Percentiles rank a stretch among this genome's conserved stretches.
These are phyloP conservation scores for Synanthedon formicaeformis DNA, from an alignment of 2,888 invertebrate genomes.

Conservation along the genomic window DNA sequence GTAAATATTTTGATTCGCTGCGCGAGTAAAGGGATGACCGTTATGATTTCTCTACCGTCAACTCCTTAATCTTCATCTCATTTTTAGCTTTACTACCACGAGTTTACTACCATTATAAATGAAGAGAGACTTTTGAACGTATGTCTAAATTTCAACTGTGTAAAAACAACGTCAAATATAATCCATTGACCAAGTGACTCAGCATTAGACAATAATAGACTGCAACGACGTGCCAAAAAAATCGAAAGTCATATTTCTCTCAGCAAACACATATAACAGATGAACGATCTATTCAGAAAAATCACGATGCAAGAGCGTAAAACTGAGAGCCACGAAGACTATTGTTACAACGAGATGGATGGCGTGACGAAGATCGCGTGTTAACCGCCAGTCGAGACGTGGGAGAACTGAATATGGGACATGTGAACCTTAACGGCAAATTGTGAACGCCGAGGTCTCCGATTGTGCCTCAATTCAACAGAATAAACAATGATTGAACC, in stretches of 20 bases:
- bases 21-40: too few species aligned
- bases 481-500: not conserved
- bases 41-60: too few species aligned
- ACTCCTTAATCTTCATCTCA: too few species aligned
- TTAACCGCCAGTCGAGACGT: slow-evolving; percentile 28
- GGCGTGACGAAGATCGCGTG: slow-evolving; percentile 24
- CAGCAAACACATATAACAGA: slow-evolving; percentile 8
- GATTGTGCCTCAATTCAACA: not conserved
- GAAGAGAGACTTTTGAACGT: too few species aligned
- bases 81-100: too few species aligned
- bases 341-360: slow-evolving; percentile 1
- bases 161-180: too few species aligned
- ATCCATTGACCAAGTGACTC: too few species aligned
- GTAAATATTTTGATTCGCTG: too few species aligned
- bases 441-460: not conserved
- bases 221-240: slow-evolving; percentile 16
- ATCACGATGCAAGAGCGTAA: slow-evolving; percentile 26
- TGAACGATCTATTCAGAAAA: slow-evolving; percentile 16
- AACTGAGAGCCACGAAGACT: slow-evolving; percentile 13
- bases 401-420: slow-evolving; percentile 53
- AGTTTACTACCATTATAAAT: too few species aligned
- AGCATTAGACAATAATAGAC: too few species aligned
- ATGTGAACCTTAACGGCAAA: slow-evolving; percentile 35
- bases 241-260: slow-evolving; percentile 33
- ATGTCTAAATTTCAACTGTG: too few species aligned